Percentiles rank a stretch among this genome's conserved stretches.
phyloP scores from a whole-genome alignment of 2,113 vertebrate genomes.

The Rissa tridactyla region DNA sequence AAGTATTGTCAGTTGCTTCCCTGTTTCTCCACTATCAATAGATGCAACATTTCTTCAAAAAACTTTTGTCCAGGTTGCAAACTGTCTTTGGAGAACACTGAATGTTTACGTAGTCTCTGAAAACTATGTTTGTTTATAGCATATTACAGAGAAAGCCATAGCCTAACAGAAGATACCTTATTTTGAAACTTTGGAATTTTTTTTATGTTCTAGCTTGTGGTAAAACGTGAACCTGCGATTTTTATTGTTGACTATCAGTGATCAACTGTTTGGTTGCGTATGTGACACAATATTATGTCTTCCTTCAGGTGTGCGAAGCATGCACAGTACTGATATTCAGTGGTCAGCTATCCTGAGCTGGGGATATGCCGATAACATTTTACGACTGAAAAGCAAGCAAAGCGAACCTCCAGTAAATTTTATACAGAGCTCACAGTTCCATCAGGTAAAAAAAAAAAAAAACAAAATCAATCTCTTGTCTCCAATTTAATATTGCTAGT shows the following conservation, averaged over 20 bases:
- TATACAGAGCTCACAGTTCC: conserved; percentile 92
- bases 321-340: conserved; percentile 98
- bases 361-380: conserved; percentile 94
- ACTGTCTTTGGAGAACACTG: neutral
- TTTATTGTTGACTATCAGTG: neutral
- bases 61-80: neutral
- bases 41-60: neutral
- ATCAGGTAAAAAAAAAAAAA: conserved; percentile 79
- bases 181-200: neutral
- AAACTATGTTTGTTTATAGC: neutral
- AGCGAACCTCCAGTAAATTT: conserved; percentile 96
- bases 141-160: neutral
- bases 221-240: neutral
- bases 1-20: neutral
- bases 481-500: neutral
- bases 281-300: neutral
- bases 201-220: neutral
- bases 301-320: conserved; percentile 90
- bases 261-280: neutral
- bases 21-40: neutral
- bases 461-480: neutral
- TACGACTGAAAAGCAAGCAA: conserved; percentile 96
- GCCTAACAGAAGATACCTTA: neutral
- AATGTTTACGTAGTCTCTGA: neutral
- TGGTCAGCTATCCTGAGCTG: conserved; percentile 99